Percentiles rank a stretch among this genome's conserved stretches.
Evolutionary conservation across 2,888 invertebrate species (phyloP).

Genomic region (Pheosia gnoma): DNA sequence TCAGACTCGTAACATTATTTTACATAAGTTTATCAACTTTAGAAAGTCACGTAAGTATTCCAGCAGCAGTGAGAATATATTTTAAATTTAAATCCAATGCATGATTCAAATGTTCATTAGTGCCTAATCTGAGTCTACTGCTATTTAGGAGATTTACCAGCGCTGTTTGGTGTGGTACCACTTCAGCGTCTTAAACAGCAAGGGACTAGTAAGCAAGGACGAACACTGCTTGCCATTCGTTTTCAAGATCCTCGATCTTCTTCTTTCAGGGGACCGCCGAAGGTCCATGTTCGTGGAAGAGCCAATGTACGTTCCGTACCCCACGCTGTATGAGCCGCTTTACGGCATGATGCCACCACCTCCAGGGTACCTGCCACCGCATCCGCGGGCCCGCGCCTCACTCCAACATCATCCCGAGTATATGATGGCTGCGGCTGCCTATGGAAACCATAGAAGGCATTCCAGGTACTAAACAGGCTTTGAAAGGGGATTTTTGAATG

Average conservation of each 20-base stretch:
- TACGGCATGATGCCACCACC: conserved; percentile 63
- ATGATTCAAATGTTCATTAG: too few species aligned
- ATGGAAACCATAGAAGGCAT: conserved; percentile 65
- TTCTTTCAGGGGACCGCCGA: conserved; percentile 66
- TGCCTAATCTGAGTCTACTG: too few species aligned
- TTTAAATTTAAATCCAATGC: too few species aligned
- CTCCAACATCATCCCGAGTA: conserved; percentile 72
- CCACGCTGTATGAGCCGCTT: conserved; percentile 71
- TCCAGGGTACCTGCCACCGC: conserved; percentile 62
- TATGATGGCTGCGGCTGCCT: conserved; percentile 58
- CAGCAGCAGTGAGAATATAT: too few species aligned
- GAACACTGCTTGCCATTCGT: not conserved
- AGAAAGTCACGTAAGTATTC: too few species aligned
- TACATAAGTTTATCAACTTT: too few species aligned
- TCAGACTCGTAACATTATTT: too few species aligned
- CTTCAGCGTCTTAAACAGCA: too few species aligned
- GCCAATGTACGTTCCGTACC: conserved; percentile 67
- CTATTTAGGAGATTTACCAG: too few species aligned
- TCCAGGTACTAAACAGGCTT: conserved; percentile 58
- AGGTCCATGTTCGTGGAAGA: conserved; percentile 75
- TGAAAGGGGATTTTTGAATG: too few species aligned
- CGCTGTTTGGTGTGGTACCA: too few species aligned
- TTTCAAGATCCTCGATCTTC: not conserved
- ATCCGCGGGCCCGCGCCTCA: conserved; percentile 67
- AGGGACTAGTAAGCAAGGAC: too few species aligned